Evolutionary conservation across 2,797 vertebrate species (phyloP).

Genomic region (Halcyon badia): DNA sequence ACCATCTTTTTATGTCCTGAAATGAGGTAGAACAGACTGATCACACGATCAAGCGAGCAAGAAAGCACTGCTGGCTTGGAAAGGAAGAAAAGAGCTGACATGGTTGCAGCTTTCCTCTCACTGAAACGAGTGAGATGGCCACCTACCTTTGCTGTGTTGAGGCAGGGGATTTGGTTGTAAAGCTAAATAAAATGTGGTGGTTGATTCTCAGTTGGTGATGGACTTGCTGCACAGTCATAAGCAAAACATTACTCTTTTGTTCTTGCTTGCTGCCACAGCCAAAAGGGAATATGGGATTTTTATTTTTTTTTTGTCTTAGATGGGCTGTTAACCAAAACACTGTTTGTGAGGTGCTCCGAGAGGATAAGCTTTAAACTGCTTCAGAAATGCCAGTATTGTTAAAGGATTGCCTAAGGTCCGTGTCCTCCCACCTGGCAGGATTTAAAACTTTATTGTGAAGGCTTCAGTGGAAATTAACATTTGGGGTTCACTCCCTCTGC

Average conservation of each 20-base stretch:
- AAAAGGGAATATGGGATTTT: neutral
- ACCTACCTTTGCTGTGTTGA: neutral
- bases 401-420: neutral
- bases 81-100: neutral
- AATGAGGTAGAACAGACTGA: neutral
- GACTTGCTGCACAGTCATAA: neutral
- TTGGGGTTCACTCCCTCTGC: neutral
- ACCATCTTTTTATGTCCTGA: neutral
- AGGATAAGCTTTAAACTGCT: neutral
- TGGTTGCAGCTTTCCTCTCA: neutral
- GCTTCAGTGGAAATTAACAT: neutral
- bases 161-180: neutral
- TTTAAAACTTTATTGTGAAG: neutral
- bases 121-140: neutral
- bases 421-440: neutral
- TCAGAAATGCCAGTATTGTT: neutral
- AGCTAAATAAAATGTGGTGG: neutral
- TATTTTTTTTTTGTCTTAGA: neutral
- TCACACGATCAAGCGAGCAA: neutral
- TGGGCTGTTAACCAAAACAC: neutral
- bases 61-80: neutral
- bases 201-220: neutral
- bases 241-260: neutral
- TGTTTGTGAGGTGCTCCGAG: neutral
- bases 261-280: neutral